Percentiles rank a stretch among this genome's conserved stretches.
Conservation (phyloP, 2,113 vertebrate genomes). For the Stictonetta naevosa region DNA sequence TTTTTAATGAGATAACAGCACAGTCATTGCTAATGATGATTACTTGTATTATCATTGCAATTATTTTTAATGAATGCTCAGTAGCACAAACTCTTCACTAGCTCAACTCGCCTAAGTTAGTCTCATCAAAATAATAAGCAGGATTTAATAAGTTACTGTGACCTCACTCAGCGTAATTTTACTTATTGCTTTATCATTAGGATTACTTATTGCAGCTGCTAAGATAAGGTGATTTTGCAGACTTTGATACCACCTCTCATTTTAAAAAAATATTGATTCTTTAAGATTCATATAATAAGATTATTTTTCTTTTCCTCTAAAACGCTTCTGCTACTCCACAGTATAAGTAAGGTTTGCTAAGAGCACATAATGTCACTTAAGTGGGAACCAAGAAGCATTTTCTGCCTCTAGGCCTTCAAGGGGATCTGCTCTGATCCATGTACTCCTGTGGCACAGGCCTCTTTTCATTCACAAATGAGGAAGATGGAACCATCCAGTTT, state of each 20-base stretch:
- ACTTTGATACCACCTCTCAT: not conserved
- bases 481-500: not conserved
- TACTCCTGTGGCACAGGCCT: not conserved
- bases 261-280: not conserved
- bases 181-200: not conserved
- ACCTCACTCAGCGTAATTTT: not conserved
- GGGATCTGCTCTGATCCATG: not conserved
- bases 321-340: not conserved
- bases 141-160: not conserved
- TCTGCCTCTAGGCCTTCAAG: not conserved
- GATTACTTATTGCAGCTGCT: not conserved
- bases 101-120: not conserved
- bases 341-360: not conserved
- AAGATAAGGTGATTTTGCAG: not conserved
- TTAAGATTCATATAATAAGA: too few relatives aligned
- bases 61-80: not conserved
- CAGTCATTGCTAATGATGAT: not conserved
- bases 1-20: constrained; percentile 8
- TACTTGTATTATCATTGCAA: not conserved
- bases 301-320: not conserved
- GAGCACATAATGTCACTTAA: not conserved
- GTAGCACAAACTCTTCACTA: not conserved
- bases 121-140: not conserved
- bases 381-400: not conserved
- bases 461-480: not conserved